phyloP scores from a whole-genome alignment of 2,888 invertebrate genomes.

The Ptychoptera albimana region DNA sequence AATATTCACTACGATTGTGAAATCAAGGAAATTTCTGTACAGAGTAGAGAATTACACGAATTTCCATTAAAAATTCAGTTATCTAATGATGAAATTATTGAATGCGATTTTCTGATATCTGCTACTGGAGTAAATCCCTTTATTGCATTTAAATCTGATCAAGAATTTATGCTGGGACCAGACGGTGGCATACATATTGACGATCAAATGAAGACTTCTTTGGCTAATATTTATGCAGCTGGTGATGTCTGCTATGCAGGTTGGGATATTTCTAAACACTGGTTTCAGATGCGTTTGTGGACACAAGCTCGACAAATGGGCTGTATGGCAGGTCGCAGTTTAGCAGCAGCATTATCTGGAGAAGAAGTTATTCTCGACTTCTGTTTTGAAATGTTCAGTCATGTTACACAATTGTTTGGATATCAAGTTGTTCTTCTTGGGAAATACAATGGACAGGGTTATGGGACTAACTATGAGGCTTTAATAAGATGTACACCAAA shows the following conservation, averaged over 20 bases:
- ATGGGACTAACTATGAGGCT: constrained; percentile 67
- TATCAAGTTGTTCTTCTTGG: constrained; percentile 85
- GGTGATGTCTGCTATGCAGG: constrained; percentile 84
- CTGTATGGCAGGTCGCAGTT: constrained; percentile 78
- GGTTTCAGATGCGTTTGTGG: constrained; percentile 95
- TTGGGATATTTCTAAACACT: constrained; percentile 63
- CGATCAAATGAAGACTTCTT: constrained; percentile 68
- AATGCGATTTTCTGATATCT: constrained; percentile 84
- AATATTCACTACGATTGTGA: constrained; percentile 46
- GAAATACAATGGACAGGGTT: constrained; percentile 80
- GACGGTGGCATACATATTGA: constrained; percentile 82
- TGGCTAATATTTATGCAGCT: constrained; percentile 73
- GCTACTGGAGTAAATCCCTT: constrained; percentile 85
- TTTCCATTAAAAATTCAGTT: constrained; percentile 60
- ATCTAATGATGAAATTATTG: constrained; percentile 50
- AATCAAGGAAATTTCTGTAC: constrained; percentile 21
- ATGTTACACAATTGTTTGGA: constrained; percentile 89
- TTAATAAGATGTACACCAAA: constrained; percentile 69
- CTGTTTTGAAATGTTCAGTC: constrained; percentile 94
- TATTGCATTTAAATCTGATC: constrained; percentile 38
- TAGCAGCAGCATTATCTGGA: constrained; percentile 46
- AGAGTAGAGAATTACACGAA: constrained; percentile 22
- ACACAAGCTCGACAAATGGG: constrained; percentile 98
- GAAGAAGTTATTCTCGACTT: constrained; percentile 72
- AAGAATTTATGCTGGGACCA: constrained; percentile 33